Conservation (phyloP, 2,797 vertebrate genomes). For the Luscinia luscinia region DNA sequence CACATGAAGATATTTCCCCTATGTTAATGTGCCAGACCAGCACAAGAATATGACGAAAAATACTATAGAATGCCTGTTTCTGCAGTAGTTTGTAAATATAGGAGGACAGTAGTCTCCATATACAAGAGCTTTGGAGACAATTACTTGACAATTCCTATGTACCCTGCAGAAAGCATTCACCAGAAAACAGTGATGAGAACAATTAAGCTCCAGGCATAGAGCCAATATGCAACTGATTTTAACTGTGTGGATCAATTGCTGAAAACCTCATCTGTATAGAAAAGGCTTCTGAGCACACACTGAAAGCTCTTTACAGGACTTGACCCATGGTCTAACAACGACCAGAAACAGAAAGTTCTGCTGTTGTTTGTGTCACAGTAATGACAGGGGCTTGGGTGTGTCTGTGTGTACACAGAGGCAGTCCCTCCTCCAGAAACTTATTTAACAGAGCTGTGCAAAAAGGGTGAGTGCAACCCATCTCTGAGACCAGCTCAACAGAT, state of each 20-base stretch:
- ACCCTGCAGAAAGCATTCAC: constrained; percentile 35
- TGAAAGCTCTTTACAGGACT: not conserved
- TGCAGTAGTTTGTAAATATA: not conserved
- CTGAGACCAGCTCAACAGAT: not conserved
- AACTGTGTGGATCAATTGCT: constrained; percentile 9
- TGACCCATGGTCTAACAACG: not conserved
- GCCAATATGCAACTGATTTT: constrained; percentile 16
- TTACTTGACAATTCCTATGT: not conserved
- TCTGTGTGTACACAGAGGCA: not conserved
- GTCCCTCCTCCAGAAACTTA: not conserved
- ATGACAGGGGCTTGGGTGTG: not conserved
- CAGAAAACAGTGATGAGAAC: not conserved
- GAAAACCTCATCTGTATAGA: not conserved
- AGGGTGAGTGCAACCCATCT: not conserved
- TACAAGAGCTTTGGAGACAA: not conserved
- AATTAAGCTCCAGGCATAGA: constrained; percentile 22
- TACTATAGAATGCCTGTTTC: not conserved
- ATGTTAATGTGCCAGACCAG: not conserved
- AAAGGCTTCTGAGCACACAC: not conserved
- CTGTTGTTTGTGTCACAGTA: not conserved
- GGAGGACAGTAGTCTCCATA: not conserved
- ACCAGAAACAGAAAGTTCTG: not conserved
- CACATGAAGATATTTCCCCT: not conserved
- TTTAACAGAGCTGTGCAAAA: not conserved
- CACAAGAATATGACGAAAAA: not conserved